Conservation (phyloP, 2,888 invertebrate genomes). For the Entomobrya multifasciata region DNA sequence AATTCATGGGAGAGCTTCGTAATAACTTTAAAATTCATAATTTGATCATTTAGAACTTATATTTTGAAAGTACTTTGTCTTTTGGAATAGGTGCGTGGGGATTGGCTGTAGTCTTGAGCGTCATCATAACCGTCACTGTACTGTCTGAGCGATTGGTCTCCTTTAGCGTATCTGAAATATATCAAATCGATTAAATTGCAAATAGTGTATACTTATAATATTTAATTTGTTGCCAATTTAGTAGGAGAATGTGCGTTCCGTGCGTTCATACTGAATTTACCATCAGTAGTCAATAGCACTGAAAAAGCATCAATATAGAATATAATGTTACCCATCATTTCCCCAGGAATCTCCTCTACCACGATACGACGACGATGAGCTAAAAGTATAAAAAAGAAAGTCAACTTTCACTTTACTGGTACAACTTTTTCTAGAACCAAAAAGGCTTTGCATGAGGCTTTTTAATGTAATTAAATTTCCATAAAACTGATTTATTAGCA, state of each 20-base stretch:
- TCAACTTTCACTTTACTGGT: background rate
- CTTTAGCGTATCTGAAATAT: conserved; percentile 73
- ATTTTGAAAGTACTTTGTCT: conserved; percentile 76
- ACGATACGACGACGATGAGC: conserved; percentile 61
- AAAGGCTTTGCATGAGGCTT: background rate
- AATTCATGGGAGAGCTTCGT: background rate
- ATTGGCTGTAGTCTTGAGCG: conserved; percentile 78
- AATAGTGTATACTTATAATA: no score
- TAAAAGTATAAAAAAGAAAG: conserved; percentile 21
- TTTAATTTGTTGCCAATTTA: no score
- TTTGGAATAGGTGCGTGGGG: conserved; percentile 76
- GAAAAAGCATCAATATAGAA: no score
- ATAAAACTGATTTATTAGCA: conserved; percentile 48
- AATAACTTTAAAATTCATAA: background rate
- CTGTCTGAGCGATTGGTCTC: conserved; percentile 74
- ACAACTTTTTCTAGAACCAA: background rate
- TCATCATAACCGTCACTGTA: conserved; percentile 78
- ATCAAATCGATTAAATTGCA: no score
- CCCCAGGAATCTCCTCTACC: conserved; percentile 60
- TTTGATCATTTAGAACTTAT: background rate
- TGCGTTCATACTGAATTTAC: background rate
- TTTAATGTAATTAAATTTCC: conserved; percentile 46
- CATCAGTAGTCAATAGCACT: background rate
- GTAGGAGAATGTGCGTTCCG: no score
- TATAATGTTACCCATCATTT: conserved; percentile 66